A percentile compares a stretch with the other conserved stretches of the same genome.
phyloP scores from a whole-genome alignment of 2,113 vertebrate genomes.

The Hippocampus abdominalis region DNA sequence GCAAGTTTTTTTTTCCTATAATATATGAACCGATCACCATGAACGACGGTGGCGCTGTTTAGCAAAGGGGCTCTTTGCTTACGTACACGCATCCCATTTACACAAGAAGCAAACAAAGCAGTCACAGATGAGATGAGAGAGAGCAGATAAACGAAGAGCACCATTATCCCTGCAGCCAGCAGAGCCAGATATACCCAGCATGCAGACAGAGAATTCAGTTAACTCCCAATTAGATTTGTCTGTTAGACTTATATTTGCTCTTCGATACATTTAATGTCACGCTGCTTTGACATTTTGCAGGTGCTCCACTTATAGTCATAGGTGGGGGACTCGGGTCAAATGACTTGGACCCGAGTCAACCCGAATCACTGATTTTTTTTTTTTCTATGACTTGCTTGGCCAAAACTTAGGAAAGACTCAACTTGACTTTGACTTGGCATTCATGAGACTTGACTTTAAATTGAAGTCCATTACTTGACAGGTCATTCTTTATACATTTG shows the following conservation, averaged over 20 bases:
- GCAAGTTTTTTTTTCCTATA: conserved; percentile 10
- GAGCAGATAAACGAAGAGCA: conserved; percentile 51
- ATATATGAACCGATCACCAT: conserved; percentile 45
- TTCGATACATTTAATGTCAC: conserved; percentile 55
- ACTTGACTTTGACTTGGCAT: no score
- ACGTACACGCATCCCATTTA: conserved; percentile 26
- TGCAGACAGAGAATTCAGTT: conserved; percentile 62
- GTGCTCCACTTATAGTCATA: not conserved
- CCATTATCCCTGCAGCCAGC: conserved; percentile 60
- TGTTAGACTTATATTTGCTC: conserved; percentile 62
- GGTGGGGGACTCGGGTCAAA: not conserved
- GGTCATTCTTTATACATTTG: no score
- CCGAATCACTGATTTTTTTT: not conserved
- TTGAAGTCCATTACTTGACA: no score
- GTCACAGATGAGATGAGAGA: conserved; percentile 62
- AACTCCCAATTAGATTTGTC: conserved; percentile 63
- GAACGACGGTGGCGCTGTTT: conserved; percentile 31
- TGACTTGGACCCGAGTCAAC: no score
- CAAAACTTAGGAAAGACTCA: no score
- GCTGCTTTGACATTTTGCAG: conserved; percentile 45
- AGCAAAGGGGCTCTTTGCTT: conserved; percentile 23
- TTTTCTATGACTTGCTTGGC: not conserved
- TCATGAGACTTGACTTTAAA: no score
- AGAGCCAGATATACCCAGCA: conserved; percentile 67
- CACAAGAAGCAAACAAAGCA: conserved; percentile 42